Evolutionary conservation across 2,888 invertebrate species (phyloP), one percentile per base, ranked within the genome.

Genomic region (Mechanitis messenoides): DNA sequence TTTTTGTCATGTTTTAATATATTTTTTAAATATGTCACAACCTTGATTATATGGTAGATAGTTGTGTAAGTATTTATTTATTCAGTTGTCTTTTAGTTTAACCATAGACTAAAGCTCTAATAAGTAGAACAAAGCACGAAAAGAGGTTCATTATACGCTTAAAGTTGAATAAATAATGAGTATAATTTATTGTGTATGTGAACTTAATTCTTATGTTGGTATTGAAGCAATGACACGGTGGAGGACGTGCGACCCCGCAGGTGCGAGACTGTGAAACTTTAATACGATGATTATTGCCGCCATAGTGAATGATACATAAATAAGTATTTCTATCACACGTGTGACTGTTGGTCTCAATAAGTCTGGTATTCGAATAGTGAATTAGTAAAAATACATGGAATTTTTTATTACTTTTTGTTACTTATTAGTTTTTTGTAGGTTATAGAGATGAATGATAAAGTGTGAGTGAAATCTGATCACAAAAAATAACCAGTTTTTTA

Each of bases 261-360:
- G 62, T 67, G 66, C 33, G 35, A 47, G 55, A 58, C 33, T 38
- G n/a, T 66, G 66, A 66, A 66, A 66, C 56, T 61, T 66, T 63
- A 66, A 66, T 66, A 59, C 50, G 33, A 59, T 46, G 46, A 53
- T 56, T 61, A 58, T 56, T n/a, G 42, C 20, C 20, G 42, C 35
- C 53, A 20, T 46, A 33, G 33, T 61, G 11, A 54, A 61, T 63
- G 33, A 58, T 66, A 59, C 54, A 62, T 61, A 33, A 50, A n/a
- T 53, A 53, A 56, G 54, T 59, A 46, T 57, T 50, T 59, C 53
- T 63, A 3, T 56, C 20, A 56, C 56, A 56, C 56, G 55, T 56
- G 62, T 4, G 53, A 4, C 11, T 31, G 2, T 33, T 35, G 6
- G 35, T 5, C 11, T 1, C 20, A 20, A 20, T 20, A 20, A 20